Percentiles rank a stretch among this genome's conserved stretches.
Evolutionary conservation across 1,140 invertebrate species (phyloP).

Genomic region (Calliphora vicina): DNA sequence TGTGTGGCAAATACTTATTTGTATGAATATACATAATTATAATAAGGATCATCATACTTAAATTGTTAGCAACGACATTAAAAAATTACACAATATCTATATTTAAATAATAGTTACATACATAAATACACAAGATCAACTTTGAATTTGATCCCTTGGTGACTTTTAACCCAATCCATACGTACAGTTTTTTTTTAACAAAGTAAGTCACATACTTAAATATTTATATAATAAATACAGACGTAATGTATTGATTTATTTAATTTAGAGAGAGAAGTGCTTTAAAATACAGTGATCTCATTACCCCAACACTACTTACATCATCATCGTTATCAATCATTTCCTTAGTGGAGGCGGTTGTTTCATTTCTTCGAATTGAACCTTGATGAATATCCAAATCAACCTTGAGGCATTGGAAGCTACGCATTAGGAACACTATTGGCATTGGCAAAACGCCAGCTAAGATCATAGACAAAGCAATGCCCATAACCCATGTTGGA

Average conservation of each 20-base stretch:
- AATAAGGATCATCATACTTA: background rate
- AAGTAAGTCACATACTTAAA: background rate
- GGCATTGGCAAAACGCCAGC: constrained; percentile 86
- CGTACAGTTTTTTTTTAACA: background rate
- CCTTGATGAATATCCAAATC: constrained; percentile 88
- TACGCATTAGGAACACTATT: constrained; percentile 79
- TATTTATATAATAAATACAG: background rate
- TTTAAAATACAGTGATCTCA: background rate
- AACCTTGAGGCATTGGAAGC: constrained; percentile 83
- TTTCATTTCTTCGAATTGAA: constrained; percentile 86
- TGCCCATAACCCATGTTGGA: constrained; percentile 84
- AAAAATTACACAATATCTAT: background rate
- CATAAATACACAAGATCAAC: background rate
- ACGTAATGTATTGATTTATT: too few relatives aligned
- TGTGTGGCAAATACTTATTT: background rate
- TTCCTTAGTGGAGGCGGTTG: constrained; percentile 89
- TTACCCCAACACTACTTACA: constrained; percentile 51
- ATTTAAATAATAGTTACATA: background rate
- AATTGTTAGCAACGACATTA: constrained; percentile 20
- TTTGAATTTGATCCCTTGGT: background rate
- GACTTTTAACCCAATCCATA: background rate
- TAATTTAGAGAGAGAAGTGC: background rate
- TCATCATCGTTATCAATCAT: constrained; percentile 89
- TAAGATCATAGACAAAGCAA: constrained; percentile 79
- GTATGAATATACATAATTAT: background rate